A percentile compares a stretch with the other conserved stretches of the same genome.
These are phyloP conservation scores for Hypena proboscidalis DNA, from an alignment of 2,888 invertebrate species.

Conservation along the genomic window DNA sequence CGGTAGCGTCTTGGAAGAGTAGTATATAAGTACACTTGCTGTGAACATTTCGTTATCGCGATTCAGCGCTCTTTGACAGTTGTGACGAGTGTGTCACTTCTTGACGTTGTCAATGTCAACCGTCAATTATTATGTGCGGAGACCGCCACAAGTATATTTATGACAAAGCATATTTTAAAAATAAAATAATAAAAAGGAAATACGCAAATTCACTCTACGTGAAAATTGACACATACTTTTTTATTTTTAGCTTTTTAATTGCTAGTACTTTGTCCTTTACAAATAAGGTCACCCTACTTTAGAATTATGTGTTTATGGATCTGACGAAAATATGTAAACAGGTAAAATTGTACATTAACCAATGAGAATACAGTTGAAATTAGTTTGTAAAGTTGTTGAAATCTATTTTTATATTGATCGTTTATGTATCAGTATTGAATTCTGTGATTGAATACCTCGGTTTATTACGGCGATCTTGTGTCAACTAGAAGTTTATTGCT, in stretches of 20 bases:
- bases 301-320: slow-evolving; percentile 4
- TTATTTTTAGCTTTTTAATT: not conserved
- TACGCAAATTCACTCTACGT: no score
- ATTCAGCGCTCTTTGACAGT: no score
- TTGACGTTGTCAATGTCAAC: no score
- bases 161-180: not conserved
- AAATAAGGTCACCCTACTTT: slow-evolving; percentile 17
- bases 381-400: not conserved
- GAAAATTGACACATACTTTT: slow-evolving; percentile 8
- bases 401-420: slow-evolving; percentile 7
- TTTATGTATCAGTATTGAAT: no score
- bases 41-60: no score
- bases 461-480: no score
- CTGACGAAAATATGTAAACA: not conserved
- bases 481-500: no score
- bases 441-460: no score
- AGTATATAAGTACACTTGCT: no score
- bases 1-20: no score
- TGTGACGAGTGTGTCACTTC: no score
- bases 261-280: not conserved
- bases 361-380: accelerated
- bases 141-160: not conserved
- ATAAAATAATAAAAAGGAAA: not conserved
- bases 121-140: no score
- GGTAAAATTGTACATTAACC: not conserved